Base-by-base conservation (phyloP, 2,888 invertebrate species). In the Dioctria linearis region DNA sequence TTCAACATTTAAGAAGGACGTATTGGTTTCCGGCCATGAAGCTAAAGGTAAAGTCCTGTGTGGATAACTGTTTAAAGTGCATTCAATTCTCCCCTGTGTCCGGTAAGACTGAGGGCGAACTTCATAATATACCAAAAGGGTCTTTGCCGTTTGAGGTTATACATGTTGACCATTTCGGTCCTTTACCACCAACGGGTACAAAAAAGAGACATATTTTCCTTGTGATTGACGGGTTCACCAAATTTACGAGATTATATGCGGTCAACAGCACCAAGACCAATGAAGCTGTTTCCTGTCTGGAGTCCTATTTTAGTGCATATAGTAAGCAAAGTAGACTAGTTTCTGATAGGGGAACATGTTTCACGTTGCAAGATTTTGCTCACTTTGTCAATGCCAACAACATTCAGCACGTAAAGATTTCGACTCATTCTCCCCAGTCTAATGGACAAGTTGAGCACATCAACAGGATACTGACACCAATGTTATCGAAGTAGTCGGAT, bases 21-120 rank as follows among this genome's bases (percentile, higher is more conserved):
- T 87, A 86, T 82, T 87, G 86, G 84, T 86, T 87, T 80, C 85
- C 86, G 5, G 84, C 85, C 42, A 83, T 86, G 81, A 83, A 80
- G 71, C 63, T 40, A 0, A 82, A 81, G 59, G 80, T 83, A 3
- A 61, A 54, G 13, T 39, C 43, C 11, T 43, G n/a, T n/a, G n/a
- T n/a, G n/a, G n/a, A n/a, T n/a, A 61, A 13, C 13, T 82, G 79
- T 46, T 61, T 82, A 43, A 80, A 82, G 59, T 82, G 82, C 13
- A 57, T 79, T 8, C 61, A 51, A 13, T 37, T 80, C 80, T 13
- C 63, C 78, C 8, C n/a, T n/a, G 57, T 69, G 11, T 79, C 79
- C 51, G 83, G 83, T 6, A 83, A 82, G 57, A 3, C 59, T 3
- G 85, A 85, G 80, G 85, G 86, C 9, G 81, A 79, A n/a, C 73